phyloP scores from a whole-genome alignment of 2,113 vertebrate species.

The Poeciliopsis prolifica region DNA sequence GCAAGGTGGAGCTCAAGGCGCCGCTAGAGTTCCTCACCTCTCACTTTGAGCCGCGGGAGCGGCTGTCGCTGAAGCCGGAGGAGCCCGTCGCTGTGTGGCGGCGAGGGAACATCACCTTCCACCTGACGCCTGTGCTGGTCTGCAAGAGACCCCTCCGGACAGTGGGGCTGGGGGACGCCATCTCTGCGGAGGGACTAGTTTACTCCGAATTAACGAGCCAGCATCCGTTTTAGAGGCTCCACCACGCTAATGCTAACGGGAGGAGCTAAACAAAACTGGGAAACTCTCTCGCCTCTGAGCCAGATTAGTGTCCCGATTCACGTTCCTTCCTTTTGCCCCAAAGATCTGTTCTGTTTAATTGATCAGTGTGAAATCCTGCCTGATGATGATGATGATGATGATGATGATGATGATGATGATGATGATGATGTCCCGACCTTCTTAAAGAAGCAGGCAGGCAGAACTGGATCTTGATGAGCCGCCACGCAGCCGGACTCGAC shows the following conservation, averaged over 20 bases:
- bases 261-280: slow-evolving; percentile 3
- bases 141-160: slow-evolving; percentile 92
- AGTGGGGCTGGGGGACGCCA: slow-evolving; percentile 95
- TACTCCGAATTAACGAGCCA: slow-evolving; percentile 83
- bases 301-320: slow-evolving; percentile 8
- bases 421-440: neutral
- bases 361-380: slow-evolving; percentile 43
- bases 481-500: slow-evolving; percentile 19
- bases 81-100: slow-evolving; percentile 87
- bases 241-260: neutral
- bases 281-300: slow-evolving; percentile 17
- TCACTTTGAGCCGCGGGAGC: slow-evolving; percentile 70
- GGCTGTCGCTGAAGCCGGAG: slow-evolving; percentile 80
- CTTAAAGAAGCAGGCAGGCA: neutral
- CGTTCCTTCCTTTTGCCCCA: slow-evolving; percentile 18
- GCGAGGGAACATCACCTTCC: slow-evolving; percentile 86
- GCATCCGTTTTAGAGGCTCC: slow-evolving; percentile 40
- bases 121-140: slow-evolving; percentile 91
- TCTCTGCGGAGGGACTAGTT: slow-evolving; percentile 93
- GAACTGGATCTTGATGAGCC: slow-evolving; percentile 16
- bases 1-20: slow-evolving; percentile 85
- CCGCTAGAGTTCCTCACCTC: slow-evolving; percentile 88
- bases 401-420: too few species aligned
- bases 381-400: neutral
- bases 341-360: slow-evolving; percentile 15